phyloP scores from a whole-genome alignment of 2,888 invertebrate genomes.

The Parnassius glacialis region DNA sequence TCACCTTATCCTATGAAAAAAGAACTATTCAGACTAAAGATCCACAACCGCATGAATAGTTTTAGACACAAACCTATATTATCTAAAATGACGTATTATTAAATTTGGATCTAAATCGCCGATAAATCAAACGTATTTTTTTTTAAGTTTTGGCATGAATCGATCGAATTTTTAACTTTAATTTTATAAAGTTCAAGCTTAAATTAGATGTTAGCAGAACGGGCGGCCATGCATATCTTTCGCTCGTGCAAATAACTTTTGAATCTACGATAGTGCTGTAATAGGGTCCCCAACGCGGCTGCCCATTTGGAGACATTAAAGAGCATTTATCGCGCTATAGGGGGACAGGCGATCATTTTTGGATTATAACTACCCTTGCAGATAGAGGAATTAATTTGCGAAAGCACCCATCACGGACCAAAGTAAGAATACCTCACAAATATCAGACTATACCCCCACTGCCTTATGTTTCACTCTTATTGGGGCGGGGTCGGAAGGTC shows the following conservation, averaged over 20 bases:
- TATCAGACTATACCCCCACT: constrained; percentile 29
- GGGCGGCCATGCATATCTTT: constrained; percentile 1
- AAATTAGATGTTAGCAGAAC: background rate
- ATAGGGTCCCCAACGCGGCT: constrained; percentile 34
- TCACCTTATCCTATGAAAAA: too few relatives aligned
- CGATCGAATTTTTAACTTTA: background rate
- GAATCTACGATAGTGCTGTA: constrained; percentile 22
- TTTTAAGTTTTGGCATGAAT: too few relatives aligned
- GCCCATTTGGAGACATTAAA: constrained; percentile 69
- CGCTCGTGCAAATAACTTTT: constrained; percentile 4
- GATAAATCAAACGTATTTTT: too few relatives aligned
- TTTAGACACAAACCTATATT: too few relatives aligned
- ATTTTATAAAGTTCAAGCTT: constrained; percentile 7
- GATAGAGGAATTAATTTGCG: constrained; percentile 76
- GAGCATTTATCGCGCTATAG: constrained; percentile 62
- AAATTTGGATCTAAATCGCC: too few relatives aligned
- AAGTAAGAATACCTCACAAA: constrained; percentile 48
- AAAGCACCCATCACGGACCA: constrained; percentile 51
- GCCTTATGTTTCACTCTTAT: constrained; percentile 29
- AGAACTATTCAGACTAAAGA: too few relatives aligned
- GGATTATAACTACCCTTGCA: constrained; percentile 72
- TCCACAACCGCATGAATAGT: too few relatives aligned
- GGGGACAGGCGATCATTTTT: constrained; percentile 75
- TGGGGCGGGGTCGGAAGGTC: constrained; percentile 33
- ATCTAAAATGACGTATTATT: too few relatives aligned